Evolutionary conservation across 2,888 invertebrate species (phyloP), one percentile per base, ranked within the genome.

Genomic region (Mythimna ferrago): DNA sequence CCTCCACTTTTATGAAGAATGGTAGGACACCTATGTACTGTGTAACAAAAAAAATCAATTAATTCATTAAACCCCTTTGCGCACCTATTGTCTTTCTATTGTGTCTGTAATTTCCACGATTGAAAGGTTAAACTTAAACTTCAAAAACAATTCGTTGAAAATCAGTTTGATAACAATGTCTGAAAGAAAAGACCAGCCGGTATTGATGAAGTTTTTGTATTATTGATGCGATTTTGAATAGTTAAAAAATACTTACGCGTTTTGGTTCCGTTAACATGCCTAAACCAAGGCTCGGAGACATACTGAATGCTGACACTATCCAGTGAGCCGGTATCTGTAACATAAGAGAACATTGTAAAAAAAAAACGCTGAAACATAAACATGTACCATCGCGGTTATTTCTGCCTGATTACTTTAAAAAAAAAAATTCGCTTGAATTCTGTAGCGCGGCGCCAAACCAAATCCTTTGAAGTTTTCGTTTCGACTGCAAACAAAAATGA

Each of bases 1-100:
- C 99, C 92, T 99, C 99, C 65, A 99, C 98, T 89, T 98, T 98
- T 86, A 99, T 99, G 95, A 98, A 99, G 97, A 99, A 99, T 21
- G 99, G 99, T 56, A 99, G 96, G 0, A 99, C 98, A 19, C 99
- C 99, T 41, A 98, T 97, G 92, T 99, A 99, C 97, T 98, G 94
- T 41, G 48, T 19, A 48, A 48, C 2, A 19, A 19, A 48, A 19
- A 6, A 48, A 6, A 48, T 19, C 16, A 2, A 48, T 48, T n/a
- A n/a, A n/a, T n/a, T n/a, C n/a, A n/a, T n/a, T n/a, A n/a, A n/a
- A n/a, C n/a, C n/a, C n/a, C n/a, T n/a, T n/a, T n/a, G n/a, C n/a
- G n/a, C n/a, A n/a, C n/a, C n/a, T n/a, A n/a, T n/a, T n/a, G n/a
- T n/a, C n/a, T n/a, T n/a, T n/a, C n/a, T n/a, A n/a, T n/a, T n/a